phyloP scores from a whole-genome alignment of 2,113 vertebrate species.

The Dipodomys ordii region DNA sequence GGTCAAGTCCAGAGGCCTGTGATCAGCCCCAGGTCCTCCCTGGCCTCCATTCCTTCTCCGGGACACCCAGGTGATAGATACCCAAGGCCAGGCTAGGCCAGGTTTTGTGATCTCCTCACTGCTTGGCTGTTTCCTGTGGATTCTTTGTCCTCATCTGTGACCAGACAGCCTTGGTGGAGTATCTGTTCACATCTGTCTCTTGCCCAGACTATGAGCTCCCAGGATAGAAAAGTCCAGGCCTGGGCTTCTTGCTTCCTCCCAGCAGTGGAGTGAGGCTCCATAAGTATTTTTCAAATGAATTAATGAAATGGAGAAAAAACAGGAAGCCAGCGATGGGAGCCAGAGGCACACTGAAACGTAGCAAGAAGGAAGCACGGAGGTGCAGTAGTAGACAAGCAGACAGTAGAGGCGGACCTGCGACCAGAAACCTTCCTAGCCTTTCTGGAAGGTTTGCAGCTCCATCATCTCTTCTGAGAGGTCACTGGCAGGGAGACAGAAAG shows the following conservation, averaged over 20 bases:
- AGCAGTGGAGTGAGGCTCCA: background rate
- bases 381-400: background rate
- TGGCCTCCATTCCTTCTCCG: background rate
- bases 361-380: background rate
- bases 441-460: background rate
- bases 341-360: background rate
- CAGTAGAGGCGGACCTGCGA: no score
- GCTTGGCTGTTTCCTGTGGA: background rate
- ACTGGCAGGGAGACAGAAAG: background rate
- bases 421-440: background rate
- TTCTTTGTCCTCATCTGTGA: background rate
- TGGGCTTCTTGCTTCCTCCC: background rate
- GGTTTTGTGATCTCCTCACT: background rate
- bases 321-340: background rate
- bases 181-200: background rate
- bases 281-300: background rate
- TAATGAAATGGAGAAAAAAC: background rate
- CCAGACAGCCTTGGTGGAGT: background rate
- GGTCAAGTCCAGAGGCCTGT: background rate
- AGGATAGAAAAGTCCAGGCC: background rate
- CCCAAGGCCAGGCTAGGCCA: background rate
- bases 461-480: background rate
- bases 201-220: background rate
- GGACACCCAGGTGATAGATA: no score
- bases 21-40: fast-evolving